Evolutionary conservation across 2,888 invertebrate species (phyloP), one percentile per base, ranked within the genome.

Genomic region (Leptinotarsa juncta): DNA sequence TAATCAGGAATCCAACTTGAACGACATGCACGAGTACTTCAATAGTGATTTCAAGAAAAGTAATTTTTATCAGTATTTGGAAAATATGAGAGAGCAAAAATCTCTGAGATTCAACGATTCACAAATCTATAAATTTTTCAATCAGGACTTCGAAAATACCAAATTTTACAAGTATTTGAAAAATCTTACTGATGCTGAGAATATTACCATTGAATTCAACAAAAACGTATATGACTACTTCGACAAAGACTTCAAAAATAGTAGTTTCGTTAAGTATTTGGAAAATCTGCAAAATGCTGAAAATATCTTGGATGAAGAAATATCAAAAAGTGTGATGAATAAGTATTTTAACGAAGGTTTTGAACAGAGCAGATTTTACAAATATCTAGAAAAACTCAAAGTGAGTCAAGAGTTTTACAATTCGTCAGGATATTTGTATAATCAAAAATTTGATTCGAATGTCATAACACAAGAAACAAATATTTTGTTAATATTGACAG

Each of bases 51-150:
- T 76, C 18, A 65, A 68, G 62, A 68, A 67, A 15, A 72, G 70
- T 57, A 75, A 72, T 60, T 76, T 76, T 65, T 76, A 76, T 73
- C 73, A 76, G 68, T 71, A 72, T 53, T 32, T 72, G 65, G 67
- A 71, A 53, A 65, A 62, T 23, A 60, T 75, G 49, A 65, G 67
- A 66, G 67, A 69, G 20, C 51, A 48, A 16, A 70, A 60, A 49
- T 18, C 49, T 26, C 49, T 26, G 12, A 73, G 67, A 7, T 53
- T 75, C 15, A 67, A 72, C 50, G 67, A 70, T 4, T 67, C 67
- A 3, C 55, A 71, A 32, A 32, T 71, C 4, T 57, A 70, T 55
- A 55, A 71, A 32, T 76, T 70, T 60, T 73, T 73, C 20, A 69
- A 73, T 16, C 16, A 51, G 7, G 70, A 73, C 51, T 73, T 73